phyloP scores from a whole-genome alignment of 2,113 vertebrate species.

The Mystacornis crossleyi region DNA sequence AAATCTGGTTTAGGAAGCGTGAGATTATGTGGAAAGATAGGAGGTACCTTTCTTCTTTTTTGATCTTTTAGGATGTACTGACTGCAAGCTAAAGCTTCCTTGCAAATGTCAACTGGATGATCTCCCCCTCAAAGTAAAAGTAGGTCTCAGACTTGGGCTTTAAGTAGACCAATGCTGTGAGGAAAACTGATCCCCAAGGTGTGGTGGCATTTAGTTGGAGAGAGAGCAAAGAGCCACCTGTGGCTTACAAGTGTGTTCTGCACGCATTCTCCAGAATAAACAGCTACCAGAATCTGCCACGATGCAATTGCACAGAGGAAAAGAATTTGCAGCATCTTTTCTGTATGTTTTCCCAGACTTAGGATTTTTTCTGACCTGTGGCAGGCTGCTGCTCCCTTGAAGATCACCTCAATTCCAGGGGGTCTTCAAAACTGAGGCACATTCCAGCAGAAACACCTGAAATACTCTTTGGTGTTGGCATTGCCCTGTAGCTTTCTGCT shows the following conservation, averaged over 20 bases:
- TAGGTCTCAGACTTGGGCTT: not conserved
- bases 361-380: not conserved
- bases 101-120: not conserved
- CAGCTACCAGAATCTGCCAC: not conserved
- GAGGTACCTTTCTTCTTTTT: not conserved
- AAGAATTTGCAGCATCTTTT: not conserved
- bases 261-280: not conserved
- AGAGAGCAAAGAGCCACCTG: not conserved
- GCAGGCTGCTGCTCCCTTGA: not conserved
- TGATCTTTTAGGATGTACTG: not conserved
- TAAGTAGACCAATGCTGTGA: not conserved
- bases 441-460: constrained; percentile 15
- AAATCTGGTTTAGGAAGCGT: not conserved
- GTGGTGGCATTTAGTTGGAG: not conserved
- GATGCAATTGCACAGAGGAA: not conserved
- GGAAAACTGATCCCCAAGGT: not conserved
- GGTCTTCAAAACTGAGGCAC: not conserved
- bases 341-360: not conserved
- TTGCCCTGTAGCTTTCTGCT: constrained; percentile 30
- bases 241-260: not conserved
- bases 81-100: not conserved
- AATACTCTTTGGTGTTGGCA: constrained; percentile 32
- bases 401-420: not conserved
- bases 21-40: not conserved
- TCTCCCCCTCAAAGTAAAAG: not conserved